Conservation (phyloP, 2,113 vertebrate species). For the Cariama cristata region DNA sequence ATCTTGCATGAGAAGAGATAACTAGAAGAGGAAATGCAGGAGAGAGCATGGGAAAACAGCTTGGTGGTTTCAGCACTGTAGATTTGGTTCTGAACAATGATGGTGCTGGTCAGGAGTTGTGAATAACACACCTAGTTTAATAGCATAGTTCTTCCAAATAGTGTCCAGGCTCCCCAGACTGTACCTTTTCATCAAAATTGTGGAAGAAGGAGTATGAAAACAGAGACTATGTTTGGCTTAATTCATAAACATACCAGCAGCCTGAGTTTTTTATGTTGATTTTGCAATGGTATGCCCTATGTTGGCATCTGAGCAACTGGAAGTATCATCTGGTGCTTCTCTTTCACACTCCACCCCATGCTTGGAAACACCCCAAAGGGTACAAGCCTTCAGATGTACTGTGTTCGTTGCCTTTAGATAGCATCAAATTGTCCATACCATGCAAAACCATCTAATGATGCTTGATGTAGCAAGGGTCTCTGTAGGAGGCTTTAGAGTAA, state of each 20-base stretch:
- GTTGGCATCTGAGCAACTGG: neutral
- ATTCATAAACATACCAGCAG: neutral
- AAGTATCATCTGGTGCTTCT: neutral
- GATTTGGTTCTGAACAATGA: neutral
- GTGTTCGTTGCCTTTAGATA: neutral
- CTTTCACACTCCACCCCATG: neutral
- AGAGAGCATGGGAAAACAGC: rapidly evolving
- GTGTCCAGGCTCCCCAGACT: neutral
- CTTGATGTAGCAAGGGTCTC: neutral
- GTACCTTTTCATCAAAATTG: neutral
- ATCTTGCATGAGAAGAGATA: neutral
- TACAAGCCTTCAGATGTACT: neutral
- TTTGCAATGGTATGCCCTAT: neutral
- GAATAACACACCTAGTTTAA: neutral
- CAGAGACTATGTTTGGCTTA: neutral
- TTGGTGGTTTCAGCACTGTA: neutral
- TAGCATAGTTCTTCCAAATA: neutral
- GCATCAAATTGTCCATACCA: neutral
- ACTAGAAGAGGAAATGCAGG: neutral
- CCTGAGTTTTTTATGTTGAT: neutral
- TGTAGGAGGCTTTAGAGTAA: neutral
- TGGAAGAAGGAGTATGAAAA: neutral
- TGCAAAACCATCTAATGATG: neutral
- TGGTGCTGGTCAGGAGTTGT: neutral
- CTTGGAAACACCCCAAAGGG: neutral